Evolutionary conservation across 2,888 invertebrate species (phyloP).

Genomic region (Ametastegia equiseti): DNA sequence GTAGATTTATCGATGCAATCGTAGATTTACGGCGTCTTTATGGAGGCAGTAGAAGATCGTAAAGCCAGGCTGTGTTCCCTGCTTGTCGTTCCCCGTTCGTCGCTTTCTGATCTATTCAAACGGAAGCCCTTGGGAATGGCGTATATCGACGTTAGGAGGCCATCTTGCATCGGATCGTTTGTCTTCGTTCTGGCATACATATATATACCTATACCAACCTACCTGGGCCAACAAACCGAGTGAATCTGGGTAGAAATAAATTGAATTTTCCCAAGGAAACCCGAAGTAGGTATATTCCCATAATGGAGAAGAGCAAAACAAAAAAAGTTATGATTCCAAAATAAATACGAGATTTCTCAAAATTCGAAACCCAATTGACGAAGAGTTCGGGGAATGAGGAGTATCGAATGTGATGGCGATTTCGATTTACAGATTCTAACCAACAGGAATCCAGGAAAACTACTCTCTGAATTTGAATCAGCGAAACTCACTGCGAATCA

Average conservation of each 20-base stretch:
- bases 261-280: slow-evolving; percentile 23
- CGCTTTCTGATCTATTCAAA: slow-evolving; percentile 46
- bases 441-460: too few relatives aligned
- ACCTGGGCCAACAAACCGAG: slow-evolving; percentile 20
- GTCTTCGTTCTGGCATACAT: slow-evolving; percentile 37
- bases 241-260: slow-evolving; percentile 33
- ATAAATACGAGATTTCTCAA: slow-evolving; percentile 12
- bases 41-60: slow-evolving; percentile 42
- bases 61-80: slow-evolving; percentile 33
- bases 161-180: slow-evolving; percentile 46
- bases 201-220: neutral
- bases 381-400: too few relatives aligned
- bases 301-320: neutral
- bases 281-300: neutral
- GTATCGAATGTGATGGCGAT: too few relatives aligned
- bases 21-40: slow-evolving; percentile 47
- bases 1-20: slow-evolving; percentile 47
- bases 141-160: slow-evolving; percentile 42
- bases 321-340: neutral
- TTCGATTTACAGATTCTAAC: too few relatives aligned
- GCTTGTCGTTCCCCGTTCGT: slow-evolving; percentile 37
- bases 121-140: slow-evolving; percentile 44
- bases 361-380: neutral
- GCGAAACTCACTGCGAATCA: too few relatives aligned
- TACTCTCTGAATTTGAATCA: too few relatives aligned